Conservation (phyloP, 37 sponge, comb jelly and placozoan genomes). For the Cliona cf. orientalis region DNA sequence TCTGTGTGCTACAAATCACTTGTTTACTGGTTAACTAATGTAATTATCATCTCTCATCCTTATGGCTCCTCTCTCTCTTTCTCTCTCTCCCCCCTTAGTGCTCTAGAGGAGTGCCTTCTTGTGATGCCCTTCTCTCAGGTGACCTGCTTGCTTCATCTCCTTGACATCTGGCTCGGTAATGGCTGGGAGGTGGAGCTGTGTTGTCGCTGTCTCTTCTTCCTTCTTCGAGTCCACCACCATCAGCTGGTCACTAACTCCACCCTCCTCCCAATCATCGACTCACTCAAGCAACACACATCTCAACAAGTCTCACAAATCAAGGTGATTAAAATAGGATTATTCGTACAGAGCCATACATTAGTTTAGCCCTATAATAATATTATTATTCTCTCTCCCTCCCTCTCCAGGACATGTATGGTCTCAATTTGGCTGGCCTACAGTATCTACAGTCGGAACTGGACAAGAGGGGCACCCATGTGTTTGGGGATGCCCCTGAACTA, state of each 20-base stretch:
- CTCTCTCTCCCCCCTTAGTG: constrained; percentile 47
- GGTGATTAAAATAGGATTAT: constrained; percentile 27
- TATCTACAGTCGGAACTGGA: constrained; percentile 60
- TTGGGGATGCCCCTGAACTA: constrained; percentile 57
- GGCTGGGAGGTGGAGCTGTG: constrained; percentile 84
- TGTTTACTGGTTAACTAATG: background rate
- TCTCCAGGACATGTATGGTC: constrained; percentile 79
- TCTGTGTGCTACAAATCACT: background rate
- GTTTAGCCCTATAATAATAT: background rate
- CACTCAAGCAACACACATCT: constrained; percentile 45
- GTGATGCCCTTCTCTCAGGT: constrained; percentile 89
- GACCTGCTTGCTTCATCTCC: constrained; percentile 59
- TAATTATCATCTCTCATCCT: background rate
- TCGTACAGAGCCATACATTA: background rate
- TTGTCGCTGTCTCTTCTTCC: constrained; percentile 81
- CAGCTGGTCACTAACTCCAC: constrained; percentile 72
- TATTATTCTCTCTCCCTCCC: background rate
- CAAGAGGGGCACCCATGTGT: constrained; percentile 26
- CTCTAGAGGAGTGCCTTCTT: constrained; percentile 88
- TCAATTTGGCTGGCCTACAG: constrained; percentile 87
- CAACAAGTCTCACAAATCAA: constrained; percentile 36
- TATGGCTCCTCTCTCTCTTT: background rate
- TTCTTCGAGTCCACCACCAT: constrained; percentile 86
- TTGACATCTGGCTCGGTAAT: constrained; percentile 67
- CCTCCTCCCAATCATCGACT: constrained; percentile 72